Percentiles rank a stretch among this genome's conserved stretches.
These are phyloP conservation scores for Otocyon megalotis DNA, from an alignment of 2,113 vertebrate species.

Conservation along the genomic window DNA sequence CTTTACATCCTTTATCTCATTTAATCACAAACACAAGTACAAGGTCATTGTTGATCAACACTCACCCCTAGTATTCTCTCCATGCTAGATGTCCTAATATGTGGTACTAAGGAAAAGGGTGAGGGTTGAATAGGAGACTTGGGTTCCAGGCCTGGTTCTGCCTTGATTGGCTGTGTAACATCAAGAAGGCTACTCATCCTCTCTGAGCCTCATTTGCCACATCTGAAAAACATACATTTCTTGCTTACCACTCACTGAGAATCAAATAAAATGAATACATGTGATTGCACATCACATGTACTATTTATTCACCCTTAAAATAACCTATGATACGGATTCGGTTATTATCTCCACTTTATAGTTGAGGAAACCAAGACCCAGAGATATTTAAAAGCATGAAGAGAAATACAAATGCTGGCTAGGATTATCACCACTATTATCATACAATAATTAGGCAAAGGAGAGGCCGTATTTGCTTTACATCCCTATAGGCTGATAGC, in stretches of 20 bases:
- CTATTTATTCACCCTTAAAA: not conserved
- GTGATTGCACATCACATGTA: not conserved
- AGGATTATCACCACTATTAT: not conserved
- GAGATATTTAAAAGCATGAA: constrained; percentile 7
- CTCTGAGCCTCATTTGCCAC: constrained; percentile 4
- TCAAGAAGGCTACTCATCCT: not conserved
- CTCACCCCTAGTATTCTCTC: not conserved
- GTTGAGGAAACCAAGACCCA: not conserved
- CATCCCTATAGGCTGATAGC: not conserved
- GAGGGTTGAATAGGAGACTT: not conserved
- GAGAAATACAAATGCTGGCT: not conserved
- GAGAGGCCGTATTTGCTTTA: not conserved
- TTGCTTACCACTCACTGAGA: not conserved
- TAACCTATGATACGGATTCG: not conserved
- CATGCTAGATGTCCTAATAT: not conserved
- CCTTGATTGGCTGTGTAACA: not conserved
- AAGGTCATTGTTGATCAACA: not conserved
- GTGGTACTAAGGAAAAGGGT: not conserved
- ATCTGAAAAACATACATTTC: not conserved
- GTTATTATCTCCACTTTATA: not conserved
- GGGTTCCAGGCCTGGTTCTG: not conserved
- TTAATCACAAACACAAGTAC: not conserved
- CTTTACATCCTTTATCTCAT: not conserved
- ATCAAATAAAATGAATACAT: not conserved
- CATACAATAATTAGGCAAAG: not conserved